A percentile compares a stretch with the other conserved stretches of the same genome.
Evolutionary conservation across 2,888 invertebrate genomes (phyloP).

Genomic region (Archaeoteleia sp.): DNA sequence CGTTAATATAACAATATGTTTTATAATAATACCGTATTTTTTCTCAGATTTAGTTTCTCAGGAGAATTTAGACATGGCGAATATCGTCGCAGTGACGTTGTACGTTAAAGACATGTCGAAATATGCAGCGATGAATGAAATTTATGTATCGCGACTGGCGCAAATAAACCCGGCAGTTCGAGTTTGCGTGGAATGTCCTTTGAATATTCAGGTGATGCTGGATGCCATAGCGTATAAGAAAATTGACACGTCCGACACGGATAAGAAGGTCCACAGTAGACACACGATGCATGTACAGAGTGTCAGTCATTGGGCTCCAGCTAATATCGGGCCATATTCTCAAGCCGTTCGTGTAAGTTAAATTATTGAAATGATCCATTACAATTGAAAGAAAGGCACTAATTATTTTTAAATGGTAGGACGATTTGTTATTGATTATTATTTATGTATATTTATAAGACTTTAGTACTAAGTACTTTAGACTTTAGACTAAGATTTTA

Average conservation of each 20-base stretch:
- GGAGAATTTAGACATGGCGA: conserved; percentile 72
- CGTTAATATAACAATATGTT: too few species aligned
- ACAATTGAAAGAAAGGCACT: not conserved
- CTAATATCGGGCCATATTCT: conserved; percentile 97
- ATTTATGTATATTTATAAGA: too few species aligned
- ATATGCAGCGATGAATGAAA: conserved; percentile 85
- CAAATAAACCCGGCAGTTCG: conserved; percentile 89
- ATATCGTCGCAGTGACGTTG: conserved; percentile 88
- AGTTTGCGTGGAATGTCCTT: conserved; percentile 88
- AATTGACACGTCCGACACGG: conserved; percentile 55
- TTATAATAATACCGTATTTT: too few species aligned
- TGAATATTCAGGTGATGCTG: conserved; percentile 84
- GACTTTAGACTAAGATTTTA: too few species aligned
- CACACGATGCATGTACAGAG: conserved; percentile 96
- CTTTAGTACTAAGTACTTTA: too few species aligned
- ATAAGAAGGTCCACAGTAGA: conserved; percentile 74
- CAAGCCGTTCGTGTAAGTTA: conserved; percentile 87
- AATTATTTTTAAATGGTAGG: too few species aligned
- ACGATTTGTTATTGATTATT: too few species aligned
- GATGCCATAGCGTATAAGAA: conserved; percentile 83
- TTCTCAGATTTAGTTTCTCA: conserved; percentile 68
- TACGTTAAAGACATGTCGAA: conserved; percentile 89
- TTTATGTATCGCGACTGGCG: conserved; percentile 84
- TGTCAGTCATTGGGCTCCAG: conserved; percentile 98
- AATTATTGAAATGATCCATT: conserved; percentile 15